Conservation (phyloP, 2,888 invertebrate genomes). For the Rhodophaea formosa region DNA sequence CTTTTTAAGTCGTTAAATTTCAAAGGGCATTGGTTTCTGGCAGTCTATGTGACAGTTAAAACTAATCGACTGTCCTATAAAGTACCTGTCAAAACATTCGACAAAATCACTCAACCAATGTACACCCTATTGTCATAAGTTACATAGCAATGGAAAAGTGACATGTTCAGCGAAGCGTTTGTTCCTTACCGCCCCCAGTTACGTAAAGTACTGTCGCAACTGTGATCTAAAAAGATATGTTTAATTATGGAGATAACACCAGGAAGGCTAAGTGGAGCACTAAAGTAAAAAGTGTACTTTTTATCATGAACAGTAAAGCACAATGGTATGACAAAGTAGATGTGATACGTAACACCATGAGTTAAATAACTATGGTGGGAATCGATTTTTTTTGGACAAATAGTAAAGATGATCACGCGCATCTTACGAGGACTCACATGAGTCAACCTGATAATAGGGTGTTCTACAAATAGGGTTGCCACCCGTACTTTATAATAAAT, state of each 20-base stretch:
- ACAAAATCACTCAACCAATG: not conserved
- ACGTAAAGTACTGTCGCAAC: not conserved
- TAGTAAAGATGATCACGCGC: no score
- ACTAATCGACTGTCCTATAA: no score
- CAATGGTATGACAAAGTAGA: not conserved
- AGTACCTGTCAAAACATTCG: no score
- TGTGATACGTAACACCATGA: not conserved
- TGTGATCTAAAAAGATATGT: slow-evolving; percentile 11
- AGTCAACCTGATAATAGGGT: no score
- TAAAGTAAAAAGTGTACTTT: not conserved
- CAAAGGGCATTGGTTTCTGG: no score
- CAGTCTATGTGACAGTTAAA: no score
- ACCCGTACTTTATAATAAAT: no score
- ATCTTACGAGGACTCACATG: no score
- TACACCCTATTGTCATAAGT: not conserved
- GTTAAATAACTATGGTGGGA: no score
- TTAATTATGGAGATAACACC: slow-evolving; percentile 7
- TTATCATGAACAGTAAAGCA: not conserved
- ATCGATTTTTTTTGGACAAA: no score
- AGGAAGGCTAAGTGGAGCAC: slow-evolving; percentile 4
- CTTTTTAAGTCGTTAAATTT: no score
- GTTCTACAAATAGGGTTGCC: no score
- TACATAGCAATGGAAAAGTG: slow-evolving; percentile 4
- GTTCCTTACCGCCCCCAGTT: not conserved
- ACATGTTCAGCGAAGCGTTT: slow-evolving; percentile 4